These are phyloP conservation scores for Pterophyllum scalare DNA, from an alignment of 2,113 vertebrate genomes.

Conservation along the genomic window DNA sequence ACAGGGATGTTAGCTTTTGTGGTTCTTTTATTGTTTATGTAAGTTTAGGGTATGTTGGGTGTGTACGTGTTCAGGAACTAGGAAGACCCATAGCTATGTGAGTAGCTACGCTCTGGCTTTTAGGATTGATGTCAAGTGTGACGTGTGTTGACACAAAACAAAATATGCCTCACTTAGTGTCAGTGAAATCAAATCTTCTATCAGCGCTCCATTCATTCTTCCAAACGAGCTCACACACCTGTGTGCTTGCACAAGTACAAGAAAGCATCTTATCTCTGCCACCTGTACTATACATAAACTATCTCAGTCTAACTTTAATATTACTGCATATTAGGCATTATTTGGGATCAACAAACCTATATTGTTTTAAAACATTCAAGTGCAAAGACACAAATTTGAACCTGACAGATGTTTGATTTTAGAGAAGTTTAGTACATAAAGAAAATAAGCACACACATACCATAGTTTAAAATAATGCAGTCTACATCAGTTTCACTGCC, in stretches of 20 bases:
- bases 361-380: neutral
- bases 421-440: neutral
- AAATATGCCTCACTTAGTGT: neutral
- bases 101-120: neutral
- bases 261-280: neutral
- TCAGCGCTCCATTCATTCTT: neutral
- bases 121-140: neutral
- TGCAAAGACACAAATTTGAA: neutral
- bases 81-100: neutral
- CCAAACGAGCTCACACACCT: constrained; percentile 32
- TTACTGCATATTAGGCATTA: neutral
- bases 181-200: constrained; percentile 8
- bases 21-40: constrained; percentile 8
- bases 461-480: neutral
- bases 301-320: neutral
- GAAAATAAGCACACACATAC: neutral
- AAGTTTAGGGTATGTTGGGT: neutral
- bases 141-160: constrained; percentile 7
- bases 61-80: neutral
- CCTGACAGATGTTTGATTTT: neutral
- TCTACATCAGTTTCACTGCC: neutral
- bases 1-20: neutral
- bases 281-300: neutral
- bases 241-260: constrained; percentile 12
- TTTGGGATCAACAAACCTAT: neutral